Base-by-base conservation (phyloP, 2,113 vertebrate genomes). In the Sylvilagus bachmani region DNA sequence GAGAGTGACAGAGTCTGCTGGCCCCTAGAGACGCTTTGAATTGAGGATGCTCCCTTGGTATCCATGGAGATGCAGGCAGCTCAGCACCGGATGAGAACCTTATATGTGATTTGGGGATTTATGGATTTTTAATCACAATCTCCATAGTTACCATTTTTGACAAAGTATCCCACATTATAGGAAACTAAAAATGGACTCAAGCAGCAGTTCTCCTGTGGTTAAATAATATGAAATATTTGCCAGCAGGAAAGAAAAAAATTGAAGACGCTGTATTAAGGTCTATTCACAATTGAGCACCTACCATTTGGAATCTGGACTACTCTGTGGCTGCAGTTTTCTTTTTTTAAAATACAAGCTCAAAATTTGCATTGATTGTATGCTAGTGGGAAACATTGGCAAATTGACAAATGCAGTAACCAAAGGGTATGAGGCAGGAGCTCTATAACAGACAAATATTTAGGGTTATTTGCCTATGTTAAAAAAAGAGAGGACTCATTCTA, bases 211-310 rank as follows among this genome's bases (percentile, higher is more conserved):
- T 85, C 86, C 85, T 62, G 31, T 38, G 69, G 11, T 29, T 61
- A 93, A 62, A 64, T 78, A 80, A 73, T n/a, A 27, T 31, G 53
- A 91, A 89, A 36, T 53, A 95, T 69, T 66, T 96, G 58, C 19
- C 75, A 83, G 51, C 4, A 69, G 22, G 51, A 75, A 79, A 31
- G 83, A 55, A n/a, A 14, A 3, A 21, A 49, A 29, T 27, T 71
- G 53, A 82, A 7, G 5, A 70, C 2, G 11, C 2, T 31, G 25
- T 21, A 24, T 16, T 62, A 73, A 71, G 69, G 55, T 85, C 75
- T 73, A 14, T n/a, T 44, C 25, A 36, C 11, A 10, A 44, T 38
- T n/a, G n/a, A 87, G 8, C 38, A 31, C n/a, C 49, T 87, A 33
- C n/a, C 58, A 0, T 70, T 79, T 22, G 38, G 24, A 70, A 70